Evolutionary conservation across 2,113 vertebrate species (phyloP).

Genomic region (Nanorana parkeri): DNA sequence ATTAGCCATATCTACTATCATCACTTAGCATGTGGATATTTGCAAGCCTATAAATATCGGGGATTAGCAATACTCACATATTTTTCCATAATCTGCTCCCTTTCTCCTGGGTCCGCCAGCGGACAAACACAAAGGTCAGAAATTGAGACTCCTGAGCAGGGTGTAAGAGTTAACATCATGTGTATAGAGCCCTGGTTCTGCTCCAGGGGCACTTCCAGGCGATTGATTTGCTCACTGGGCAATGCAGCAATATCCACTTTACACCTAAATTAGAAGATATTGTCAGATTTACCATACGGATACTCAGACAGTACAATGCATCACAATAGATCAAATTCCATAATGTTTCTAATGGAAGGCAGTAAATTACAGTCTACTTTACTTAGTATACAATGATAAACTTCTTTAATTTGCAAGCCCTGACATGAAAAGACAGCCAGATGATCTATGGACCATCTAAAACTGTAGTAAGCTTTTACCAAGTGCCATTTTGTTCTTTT

Average conservation of each 20-base stretch:
- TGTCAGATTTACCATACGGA: conserved; percentile 12
- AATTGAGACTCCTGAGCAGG: conserved; percentile 85
- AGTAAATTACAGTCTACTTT: neutral
- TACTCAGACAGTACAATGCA: neutral
- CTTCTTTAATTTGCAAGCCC: neutral
- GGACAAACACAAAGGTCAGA: conserved; percentile 83
- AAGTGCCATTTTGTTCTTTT: neutral
- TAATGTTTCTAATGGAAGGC: neutral
- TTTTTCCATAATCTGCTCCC: conserved; percentile 72
- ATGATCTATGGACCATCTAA: neutral
- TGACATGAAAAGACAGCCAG: neutral
- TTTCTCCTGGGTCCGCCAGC: conserved; percentile 78
- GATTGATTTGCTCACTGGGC: conserved; percentile 74
- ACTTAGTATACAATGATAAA: neutral
- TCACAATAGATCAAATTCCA: neutral
- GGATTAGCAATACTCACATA: conserved; percentile 78
- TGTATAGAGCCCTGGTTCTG: conserved; percentile 79
- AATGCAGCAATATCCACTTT: conserved; percentile 83
- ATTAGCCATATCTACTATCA: no score
- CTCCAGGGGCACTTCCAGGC: conserved; percentile 78
- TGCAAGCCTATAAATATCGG: no score
- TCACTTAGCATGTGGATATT: no score
- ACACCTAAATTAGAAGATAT: conserved; percentile 73
- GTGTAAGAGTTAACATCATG: conserved; percentile 79
- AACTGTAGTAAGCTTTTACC: neutral